phyloP scores from a whole-genome alignment of 1,140 invertebrate species.

The Cydia splendana region DNA sequence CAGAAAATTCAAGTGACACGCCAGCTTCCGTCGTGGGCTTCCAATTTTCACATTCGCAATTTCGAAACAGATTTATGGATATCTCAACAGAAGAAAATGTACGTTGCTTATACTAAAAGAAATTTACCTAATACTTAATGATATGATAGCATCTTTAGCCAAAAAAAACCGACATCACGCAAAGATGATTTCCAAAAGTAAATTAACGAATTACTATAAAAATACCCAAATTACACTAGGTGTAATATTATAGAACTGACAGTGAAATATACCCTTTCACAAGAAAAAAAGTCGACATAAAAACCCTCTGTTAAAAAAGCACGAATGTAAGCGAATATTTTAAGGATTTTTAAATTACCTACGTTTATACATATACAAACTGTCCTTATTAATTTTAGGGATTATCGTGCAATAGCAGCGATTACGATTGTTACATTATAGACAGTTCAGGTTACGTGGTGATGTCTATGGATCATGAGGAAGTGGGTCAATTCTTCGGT shows the following conservation, averaged over 20 bases:
- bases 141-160: too few species aligned
- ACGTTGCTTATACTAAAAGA: conserved; percentile 10
- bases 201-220: not conserved
- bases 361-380: not conserved
- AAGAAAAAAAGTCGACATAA: too few species aligned
- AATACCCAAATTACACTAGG: not conserved
- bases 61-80: conserved; percentile 84
- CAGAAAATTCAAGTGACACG: conserved; percentile 87
- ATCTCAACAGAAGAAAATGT: conserved; percentile 66
- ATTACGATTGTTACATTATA: conserved; percentile 90
- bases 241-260: not conserved
- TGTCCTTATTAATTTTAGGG: conserved; percentile 56
- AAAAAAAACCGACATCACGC: too few species aligned
- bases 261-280: not conserved
- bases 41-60: conserved; percentile 86
- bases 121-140: not conserved
- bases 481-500: conserved; percentile 92
- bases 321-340: too few species aligned
- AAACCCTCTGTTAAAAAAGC: too few species aligned
- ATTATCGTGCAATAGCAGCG: conserved; percentile 80
- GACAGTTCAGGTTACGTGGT: conserved; percentile 96
- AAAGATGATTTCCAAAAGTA: not conserved
- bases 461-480: conserved; percentile 84
- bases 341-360: too few species aligned
- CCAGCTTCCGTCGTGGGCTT: conserved; percentile 94